phyloP scores from a whole-genome alignment of 2,888 invertebrate species.

The Lissocephala sabroskyi region DNA sequence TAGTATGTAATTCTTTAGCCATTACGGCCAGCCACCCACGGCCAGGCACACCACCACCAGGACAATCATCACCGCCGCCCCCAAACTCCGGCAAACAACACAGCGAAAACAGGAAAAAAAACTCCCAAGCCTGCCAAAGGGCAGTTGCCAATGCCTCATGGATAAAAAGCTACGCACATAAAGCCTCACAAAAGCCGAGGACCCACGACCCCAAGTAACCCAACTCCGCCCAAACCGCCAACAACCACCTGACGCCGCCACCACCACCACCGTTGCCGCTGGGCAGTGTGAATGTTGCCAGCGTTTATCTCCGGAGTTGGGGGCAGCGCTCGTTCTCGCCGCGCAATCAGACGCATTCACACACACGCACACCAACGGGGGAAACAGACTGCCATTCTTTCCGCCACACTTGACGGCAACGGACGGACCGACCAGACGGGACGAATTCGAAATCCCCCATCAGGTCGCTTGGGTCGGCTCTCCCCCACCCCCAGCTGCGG shows the following conservation, averaged over 20 bases:
- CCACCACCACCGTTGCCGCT: conserved; percentile 10
- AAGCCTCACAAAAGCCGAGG: conserved; percentile 14
- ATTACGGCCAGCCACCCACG: conserved; percentile 53
- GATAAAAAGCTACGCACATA: conserved; percentile 55
- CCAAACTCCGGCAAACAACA: conserved; percentile 16
- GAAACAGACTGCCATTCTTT: conserved; percentile 15
- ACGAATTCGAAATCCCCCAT: too few species aligned
- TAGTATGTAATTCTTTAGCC: conserved; percentile 71
- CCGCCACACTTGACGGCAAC: conserved; percentile 21
- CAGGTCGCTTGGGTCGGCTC: too few species aligned
- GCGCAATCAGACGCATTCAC: conserved; percentile 52
- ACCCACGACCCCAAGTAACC: background rate
- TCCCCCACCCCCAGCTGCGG: conserved; percentile 22
- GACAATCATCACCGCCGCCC: background rate
- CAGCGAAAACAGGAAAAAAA: too few species aligned
- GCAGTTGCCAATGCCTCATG: conserved; percentile 33
- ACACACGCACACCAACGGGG: conserved; percentile 3
- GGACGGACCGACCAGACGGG: too few species aligned
- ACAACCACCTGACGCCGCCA: conserved; percentile 39
- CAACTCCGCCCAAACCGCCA: conserved; percentile 16
- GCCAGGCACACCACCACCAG: background rate
- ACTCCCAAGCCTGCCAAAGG: conserved; percentile 3
- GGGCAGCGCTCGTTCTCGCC: conserved; percentile 23
- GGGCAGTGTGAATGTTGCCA: conserved; percentile 30
- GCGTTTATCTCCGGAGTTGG: conserved; percentile 47